Evolutionary conservation across 2,888 invertebrate genomes (phyloP).

Genomic region (Athetis lepigone): DNA sequence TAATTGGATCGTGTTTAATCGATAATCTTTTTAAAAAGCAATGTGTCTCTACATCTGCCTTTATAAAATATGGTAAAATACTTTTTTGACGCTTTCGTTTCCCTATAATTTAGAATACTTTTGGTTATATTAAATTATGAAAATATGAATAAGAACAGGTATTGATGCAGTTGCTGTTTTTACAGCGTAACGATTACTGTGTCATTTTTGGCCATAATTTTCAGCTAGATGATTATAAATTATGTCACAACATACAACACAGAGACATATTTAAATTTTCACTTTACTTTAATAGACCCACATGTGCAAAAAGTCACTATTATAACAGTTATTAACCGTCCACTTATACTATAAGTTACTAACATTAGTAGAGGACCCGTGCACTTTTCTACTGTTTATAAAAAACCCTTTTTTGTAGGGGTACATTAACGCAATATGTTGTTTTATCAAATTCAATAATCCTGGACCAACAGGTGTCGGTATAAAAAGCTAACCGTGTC

Average conservation of each 20-base stretch:
- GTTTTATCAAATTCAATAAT: constrained; percentile 81
- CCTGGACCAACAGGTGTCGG: constrained; percentile 82
- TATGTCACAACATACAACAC: background rate
- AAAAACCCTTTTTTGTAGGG: constrained; percentile 63
- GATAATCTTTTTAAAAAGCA: constrained; percentile 85
- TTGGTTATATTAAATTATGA: background rate
- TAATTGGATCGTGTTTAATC: constrained; percentile 90
- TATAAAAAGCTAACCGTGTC: constrained; percentile 83
- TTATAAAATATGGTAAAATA: constrained; percentile 65
- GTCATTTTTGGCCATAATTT: background rate
- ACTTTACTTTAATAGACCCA: constrained; percentile 7
- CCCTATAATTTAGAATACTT: constrained; percentile 36
- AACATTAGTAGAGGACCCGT: constrained; percentile 35
- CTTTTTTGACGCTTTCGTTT: constrained; percentile 52
- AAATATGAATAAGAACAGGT: background rate
- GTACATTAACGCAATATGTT: constrained; percentile 73
- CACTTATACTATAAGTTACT: constrained; percentile 46
- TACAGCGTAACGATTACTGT: background rate
- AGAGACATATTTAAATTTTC: constrained; percentile 12
- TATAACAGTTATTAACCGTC: constrained; percentile 44
- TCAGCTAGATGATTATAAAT: background rate
- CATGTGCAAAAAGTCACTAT: constrained; percentile 38
- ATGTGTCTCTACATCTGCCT: constrained; percentile 87
- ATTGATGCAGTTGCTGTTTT: background rate
- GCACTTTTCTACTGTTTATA: constrained; percentile 53